phyloP scores from a whole-genome alignment of 2,797 vertebrate species.

The Rhabdomys pumilio region DNA sequence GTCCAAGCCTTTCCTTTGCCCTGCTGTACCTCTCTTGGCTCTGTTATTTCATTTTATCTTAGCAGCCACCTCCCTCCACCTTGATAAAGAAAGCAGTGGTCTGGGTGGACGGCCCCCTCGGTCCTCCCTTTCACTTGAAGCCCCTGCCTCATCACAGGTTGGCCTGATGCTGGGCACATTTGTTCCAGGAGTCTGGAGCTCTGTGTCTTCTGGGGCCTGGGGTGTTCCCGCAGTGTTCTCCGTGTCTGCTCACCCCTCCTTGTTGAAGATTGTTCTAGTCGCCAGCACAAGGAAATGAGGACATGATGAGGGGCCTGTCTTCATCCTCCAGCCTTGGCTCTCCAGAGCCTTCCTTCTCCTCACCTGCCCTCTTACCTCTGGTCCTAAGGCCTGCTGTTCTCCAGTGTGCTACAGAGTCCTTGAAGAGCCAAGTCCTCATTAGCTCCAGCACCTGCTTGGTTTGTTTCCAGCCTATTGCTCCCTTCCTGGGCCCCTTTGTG shows the following conservation, averaged over 20 bases:
- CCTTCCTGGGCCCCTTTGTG: background rate
- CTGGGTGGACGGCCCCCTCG: background rate
- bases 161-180: accelerated
- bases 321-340: background rate
- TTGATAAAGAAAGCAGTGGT: background rate
- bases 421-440: accelerated
- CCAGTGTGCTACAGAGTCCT: background rate
- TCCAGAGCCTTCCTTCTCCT: background rate
- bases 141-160: background rate
- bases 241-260: background rate
- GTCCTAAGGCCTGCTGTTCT: background rate
- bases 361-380: background rate
- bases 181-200: background rate
- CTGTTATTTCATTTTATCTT: background rate
- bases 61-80: background rate
- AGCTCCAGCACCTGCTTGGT: background rate
- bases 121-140: background rate
- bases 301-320: background rate
- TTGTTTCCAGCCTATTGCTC: accelerated
- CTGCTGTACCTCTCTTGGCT: background rate
- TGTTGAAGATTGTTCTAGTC: background rate
- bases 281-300: background rate
- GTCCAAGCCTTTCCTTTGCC: background rate
- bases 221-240: background rate
- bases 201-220: background rate